Base-by-base conservation (phyloP, 2,797 vertebrate species). In the Podargus strigoides region DNA sequence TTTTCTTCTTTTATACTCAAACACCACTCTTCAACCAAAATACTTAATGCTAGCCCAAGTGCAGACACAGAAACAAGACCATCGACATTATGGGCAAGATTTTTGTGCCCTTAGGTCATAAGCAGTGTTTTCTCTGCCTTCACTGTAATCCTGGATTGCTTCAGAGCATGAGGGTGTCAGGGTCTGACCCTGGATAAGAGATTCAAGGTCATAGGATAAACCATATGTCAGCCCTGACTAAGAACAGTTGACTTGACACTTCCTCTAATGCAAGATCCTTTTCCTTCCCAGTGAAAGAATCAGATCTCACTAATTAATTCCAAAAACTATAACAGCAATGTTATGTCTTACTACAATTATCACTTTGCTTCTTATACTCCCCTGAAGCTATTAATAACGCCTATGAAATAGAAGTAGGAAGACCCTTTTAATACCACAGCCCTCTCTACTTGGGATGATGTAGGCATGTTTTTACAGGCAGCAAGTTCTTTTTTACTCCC, bases 401-500 rank as follows among this genome's bases (percentile, higher is more conserved):
- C 79, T 64, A 1, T n/a, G 36, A 56, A 56, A 63, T 64, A 73
- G 52, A 58, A 63, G 82, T 27, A 53, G 44, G 55, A 56, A 59
- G 85, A 84, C 84, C 70, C 93, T 44, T 86, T 50, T 41, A 55
- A 90, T 73, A 32, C 85, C 91, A 88, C 76, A 76, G 27, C 83
- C 83, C 64, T 27, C 80, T 50, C 83, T 82, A 63, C 88, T 79
- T 67, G 42, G 87, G 87, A 22, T 60, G 78, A 74, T 87, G 94
- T 82, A 70, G 93, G 81, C 91, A 87, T 81, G 89, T 68, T 95
- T 91, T 81, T 87, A 85, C 80, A 95, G 87, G 85, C 89, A 89
- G 84, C 79, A 91, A 94, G 89, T 90, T 92, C 90, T 93, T 86
- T 95, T 89, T 93, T 76, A 93, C 94, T 94, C 93, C 92, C 94